phyloP scores from a whole-genome alignment of 2,797 vertebrate species.

The Sardinella longiceps region DNA sequence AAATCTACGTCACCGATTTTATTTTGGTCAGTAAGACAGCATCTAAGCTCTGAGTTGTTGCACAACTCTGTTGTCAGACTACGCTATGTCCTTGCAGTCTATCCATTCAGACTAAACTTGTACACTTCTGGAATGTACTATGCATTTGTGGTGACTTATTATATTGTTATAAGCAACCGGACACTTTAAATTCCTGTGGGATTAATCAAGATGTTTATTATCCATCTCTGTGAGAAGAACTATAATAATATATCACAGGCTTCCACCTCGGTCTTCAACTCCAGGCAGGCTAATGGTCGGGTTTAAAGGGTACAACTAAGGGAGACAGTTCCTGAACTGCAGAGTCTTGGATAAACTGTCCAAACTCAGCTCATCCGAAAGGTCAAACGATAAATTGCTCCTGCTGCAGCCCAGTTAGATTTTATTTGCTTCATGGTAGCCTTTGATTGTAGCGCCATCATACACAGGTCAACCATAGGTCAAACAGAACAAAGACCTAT shows the following conservation, averaged over 20 bases:
- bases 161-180: neutral
- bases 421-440: neutral
- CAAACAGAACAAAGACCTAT: neutral
- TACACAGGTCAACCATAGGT: neutral
- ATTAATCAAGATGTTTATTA: neutral
- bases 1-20: neutral
- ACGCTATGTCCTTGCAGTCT: neutral
- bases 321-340: neutral
- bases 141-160: neutral
- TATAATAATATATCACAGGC: no score
- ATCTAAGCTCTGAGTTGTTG: neutral
- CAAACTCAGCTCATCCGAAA: neutral
- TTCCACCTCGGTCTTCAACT: neutral
- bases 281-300: neutral
- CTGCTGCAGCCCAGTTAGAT: neutral
- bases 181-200: neutral
- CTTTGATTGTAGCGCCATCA: neutral
- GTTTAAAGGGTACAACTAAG: no score
- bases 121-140: neutral
- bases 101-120: neutral
- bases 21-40: neutral
- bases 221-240: neutral
- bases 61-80: neutral
- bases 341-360: neutral
- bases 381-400: neutral